These are phyloP conservation scores for Oncorhynchus masou DNA, from an alignment of 2,113 vertebrate species.

Conservation along the genomic window DNA sequence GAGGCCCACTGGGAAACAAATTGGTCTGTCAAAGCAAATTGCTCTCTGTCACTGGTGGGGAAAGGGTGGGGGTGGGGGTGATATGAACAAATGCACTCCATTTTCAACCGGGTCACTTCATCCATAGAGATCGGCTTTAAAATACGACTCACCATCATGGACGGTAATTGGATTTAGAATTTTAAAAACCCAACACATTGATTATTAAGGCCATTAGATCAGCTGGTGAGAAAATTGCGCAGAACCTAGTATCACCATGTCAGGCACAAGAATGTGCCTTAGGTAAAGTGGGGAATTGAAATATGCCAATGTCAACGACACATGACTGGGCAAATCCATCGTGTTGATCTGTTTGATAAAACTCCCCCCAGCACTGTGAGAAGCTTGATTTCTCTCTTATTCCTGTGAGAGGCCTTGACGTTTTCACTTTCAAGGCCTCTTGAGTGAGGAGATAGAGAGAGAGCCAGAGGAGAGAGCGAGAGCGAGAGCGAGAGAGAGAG, in stretches of 20 bases:
- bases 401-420: neutral
- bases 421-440: neutral
- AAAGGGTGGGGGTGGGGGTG: neutral
- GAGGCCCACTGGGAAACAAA: slow-evolving; percentile 45
- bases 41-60: slow-evolving; percentile 42
- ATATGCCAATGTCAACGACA: neutral
- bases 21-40: slow-evolving; percentile 48
- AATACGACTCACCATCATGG: neutral
- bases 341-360: slow-evolving; percentile 9
- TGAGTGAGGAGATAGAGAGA: neutral
- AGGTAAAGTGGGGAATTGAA: neutral
- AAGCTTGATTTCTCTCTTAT: neutral
- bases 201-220: slow-evolving; percentile 51
- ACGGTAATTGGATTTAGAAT: slow-evolving; percentile 63
- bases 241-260: neutral
- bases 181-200: slow-evolving; percentile 50
- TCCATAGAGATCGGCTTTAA: slow-evolving; percentile 13
- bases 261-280: neutral
- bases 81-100: neutral
- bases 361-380: neutral
- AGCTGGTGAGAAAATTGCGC: slow-evolving; percentile 44
- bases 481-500: neutral
- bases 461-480: neutral
- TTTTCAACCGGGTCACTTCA: neutral
- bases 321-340: slow-evolving; percentile 14